Evolutionary conservation across 2,888 invertebrate species (phyloP).

Genomic region (Thereva unica): DNA sequence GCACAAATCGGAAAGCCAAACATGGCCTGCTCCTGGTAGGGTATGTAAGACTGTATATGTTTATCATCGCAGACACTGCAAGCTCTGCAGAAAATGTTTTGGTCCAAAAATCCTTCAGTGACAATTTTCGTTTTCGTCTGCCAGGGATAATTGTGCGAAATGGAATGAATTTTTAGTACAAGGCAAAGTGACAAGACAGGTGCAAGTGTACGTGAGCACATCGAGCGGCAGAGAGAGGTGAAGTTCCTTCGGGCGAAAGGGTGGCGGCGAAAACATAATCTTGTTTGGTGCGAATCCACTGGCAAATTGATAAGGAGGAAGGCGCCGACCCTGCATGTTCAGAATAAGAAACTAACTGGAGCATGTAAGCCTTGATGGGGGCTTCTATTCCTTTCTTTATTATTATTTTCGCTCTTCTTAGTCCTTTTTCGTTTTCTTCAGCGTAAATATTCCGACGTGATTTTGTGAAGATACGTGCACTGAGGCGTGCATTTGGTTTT

Average conservation of each 20-base stretch:
- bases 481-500: too few relatives aligned
- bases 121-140: background rate
- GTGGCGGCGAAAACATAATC: slow-evolving; percentile 5
- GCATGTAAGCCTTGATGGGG: background rate
- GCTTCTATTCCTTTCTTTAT: too few relatives aligned
- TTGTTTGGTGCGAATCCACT: slow-evolving; percentile 10
- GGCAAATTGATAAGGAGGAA: slow-evolving; percentile 19
- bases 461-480: too few relatives aligned
- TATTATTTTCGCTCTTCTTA: too few relatives aligned
- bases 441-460: too few relatives aligned
- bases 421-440: too few relatives aligned
- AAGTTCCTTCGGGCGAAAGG: background rate
- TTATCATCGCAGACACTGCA: too few relatives aligned
- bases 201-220: slow-evolving; percentile 13
- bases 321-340: background rate
- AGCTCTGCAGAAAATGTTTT: too few relatives aligned
- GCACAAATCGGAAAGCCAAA: too few relatives aligned
- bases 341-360: slow-evolving; percentile 21
- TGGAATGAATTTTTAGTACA: background rate
- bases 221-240: too few relatives aligned
- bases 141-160: background rate
- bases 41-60: too few relatives aligned
- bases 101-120: background rate
- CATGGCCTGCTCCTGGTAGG: too few relatives aligned
- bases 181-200: slow-evolving; percentile 13